Base-by-base conservation (phyloP, 2,113 vertebrate genomes). In the Rhinogobius similis region DNA sequence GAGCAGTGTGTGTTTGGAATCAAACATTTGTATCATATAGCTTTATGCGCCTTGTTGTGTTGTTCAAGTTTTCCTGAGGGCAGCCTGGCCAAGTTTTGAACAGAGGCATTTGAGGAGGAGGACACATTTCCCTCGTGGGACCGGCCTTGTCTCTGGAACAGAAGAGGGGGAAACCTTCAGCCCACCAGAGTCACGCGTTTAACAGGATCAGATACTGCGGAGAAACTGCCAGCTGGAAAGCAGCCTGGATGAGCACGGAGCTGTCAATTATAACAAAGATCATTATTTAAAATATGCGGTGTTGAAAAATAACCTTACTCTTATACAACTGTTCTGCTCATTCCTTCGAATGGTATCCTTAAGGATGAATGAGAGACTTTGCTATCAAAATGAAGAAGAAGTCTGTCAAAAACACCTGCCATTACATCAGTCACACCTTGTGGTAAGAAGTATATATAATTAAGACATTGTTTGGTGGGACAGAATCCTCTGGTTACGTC, bases 41-140 rank as follows among this genome's bases (percentile, higher is more conserved):
- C 63, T 82, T 46, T 89, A 83, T 86, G 84, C 73, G 41, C 23
- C 73, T 82, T 78, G 78, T 87, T 85, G 85, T 87, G 79, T 82
- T 61, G 77, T 48, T 76, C 41, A 74, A 79, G 67, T 58, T 65
- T 75, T 75, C 80, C 78, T 73, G 38, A 61, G 78, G 86, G 79
- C 29, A 86, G 63, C 21, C 53, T 59, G 76, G 76, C 32, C 46
- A 27, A 78, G 68, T 75, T 83, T 66, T 65, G 71, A 82, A 84
- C 69, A 64, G 73, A 79, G 65, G 9, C 39, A 59, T 75, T 66
- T 58, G 70, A 67, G 69, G 62, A 52, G 77, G 74, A 81, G 77
- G 76, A 82, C 70, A 62, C 67, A 36, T 65, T 78, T 81, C 84
- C 84, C 79, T 59, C 20, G 29, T 56, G 81, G 70, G 69, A 69